Base-by-base conservation (phyloP, 2,113 vertebrate genomes). In the Lepus americanus region DNA sequence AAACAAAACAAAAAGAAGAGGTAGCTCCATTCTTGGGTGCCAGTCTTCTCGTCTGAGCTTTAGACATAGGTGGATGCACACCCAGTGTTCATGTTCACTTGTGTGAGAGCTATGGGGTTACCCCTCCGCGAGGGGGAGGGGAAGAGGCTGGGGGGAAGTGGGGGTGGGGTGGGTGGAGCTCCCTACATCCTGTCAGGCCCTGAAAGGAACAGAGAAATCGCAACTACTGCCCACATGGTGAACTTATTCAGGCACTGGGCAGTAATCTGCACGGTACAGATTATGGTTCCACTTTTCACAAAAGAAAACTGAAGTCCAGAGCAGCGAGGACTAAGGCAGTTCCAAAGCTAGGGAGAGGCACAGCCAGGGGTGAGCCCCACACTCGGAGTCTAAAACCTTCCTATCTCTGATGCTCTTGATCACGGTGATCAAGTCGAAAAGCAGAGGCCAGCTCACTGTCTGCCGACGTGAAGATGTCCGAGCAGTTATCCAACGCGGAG, bases 391-490 rank as follows among this genome's bases (percentile, higher is more conserved):
- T 20, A 27, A 66, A 51, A 80, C 19, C 67, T 73, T 55, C 81
- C 73, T 74, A 5, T 9, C 25, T 87, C 87, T 0, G 8, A 22
- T 12, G 69, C 39, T 5, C 7, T 33, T 17, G n/a, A 59, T 1
- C 0, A 63, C 16, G 1, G 13, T 3, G 20, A 3, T 0, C 10
- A 59, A 33, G 77, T 0, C 0, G 36, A 67, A 9, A 55, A 33
- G 66, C 0, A 76, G 73, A 63, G 27, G 29, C 4, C 5, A 25
- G 98, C 98, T 98, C 95, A 98, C 98, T 96, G 4, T 95, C 0
- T 0, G 0, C 0, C 0, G 0, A 0, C 1, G 7, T 19, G 70
- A 69, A 2, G 10, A 0, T 0, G 5, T 0, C 6, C 5, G 0
- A 0, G 0, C 96, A 97, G 0, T 0, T 5, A 44, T 64, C 9